A percentile compares a stretch with the other conserved stretches of the same genome.
These are phyloP conservation scores for Calephelis perditalis DNA, from an alignment of 2,888 invertebrate species.

Conservation along the genomic window DNA sequence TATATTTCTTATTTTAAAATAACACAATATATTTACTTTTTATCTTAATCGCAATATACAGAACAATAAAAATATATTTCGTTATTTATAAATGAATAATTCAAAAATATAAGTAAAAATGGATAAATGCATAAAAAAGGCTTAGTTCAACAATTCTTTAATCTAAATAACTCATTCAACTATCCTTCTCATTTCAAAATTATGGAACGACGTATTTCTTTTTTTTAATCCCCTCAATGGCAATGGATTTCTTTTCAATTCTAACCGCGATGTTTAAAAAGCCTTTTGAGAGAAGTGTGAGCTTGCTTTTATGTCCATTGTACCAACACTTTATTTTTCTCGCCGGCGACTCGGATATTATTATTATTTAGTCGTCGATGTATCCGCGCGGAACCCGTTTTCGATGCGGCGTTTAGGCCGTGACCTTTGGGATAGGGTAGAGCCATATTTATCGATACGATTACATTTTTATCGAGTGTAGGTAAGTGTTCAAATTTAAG, in stretches of 20 bases:
- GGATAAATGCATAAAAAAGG: background rate
- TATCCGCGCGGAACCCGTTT: constrained; percentile 61
- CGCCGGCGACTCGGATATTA: constrained; percentile 48
- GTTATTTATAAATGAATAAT: too few species aligned
- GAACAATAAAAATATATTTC: too few species aligned
- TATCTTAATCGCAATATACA: too few species aligned
- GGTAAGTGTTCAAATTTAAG: too few species aligned
- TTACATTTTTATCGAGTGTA: background rate
- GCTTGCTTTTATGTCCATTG: constrained; percentile 43
- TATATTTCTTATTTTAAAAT: too few species aligned
- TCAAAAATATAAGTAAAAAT: too few species aligned
- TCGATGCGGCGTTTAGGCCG: constrained; percentile 61
- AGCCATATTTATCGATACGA: constrained; percentile 28
- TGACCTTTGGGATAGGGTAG: constrained; percentile 61
- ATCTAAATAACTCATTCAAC: constrained; percentile 34
- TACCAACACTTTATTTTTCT: constrained; percentile 48
- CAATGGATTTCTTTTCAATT: constrained; percentile 30
- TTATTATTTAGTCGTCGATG: constrained; percentile 59
- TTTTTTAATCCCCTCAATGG: constrained; percentile 38
- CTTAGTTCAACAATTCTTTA: constrained; percentile 20
- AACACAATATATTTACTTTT: too few species aligned
- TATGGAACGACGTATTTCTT: constrained; percentile 22
- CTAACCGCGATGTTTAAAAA: constrained; percentile 30
- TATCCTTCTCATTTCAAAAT: constrained; percentile 43
- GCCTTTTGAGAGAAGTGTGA: constrained; percentile 40